Conservation (phyloP, 2,888 invertebrate species). For the Globia sparganii region DNA sequence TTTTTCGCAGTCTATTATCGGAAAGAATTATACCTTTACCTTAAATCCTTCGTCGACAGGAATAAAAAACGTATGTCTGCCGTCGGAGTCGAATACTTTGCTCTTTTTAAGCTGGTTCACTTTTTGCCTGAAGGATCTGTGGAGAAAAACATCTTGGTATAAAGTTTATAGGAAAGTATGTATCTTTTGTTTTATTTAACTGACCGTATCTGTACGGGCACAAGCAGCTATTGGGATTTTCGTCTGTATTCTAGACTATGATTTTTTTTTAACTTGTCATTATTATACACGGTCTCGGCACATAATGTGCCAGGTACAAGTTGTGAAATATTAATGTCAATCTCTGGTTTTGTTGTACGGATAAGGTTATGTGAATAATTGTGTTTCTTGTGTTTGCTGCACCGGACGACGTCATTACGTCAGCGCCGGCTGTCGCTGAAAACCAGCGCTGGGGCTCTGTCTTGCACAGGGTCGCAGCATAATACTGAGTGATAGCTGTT, state of each 20-base stretch:
- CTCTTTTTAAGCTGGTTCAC: constrained; percentile 93
- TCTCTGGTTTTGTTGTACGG: neutral
- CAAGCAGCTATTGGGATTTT: neutral
- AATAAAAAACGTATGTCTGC: constrained; percentile 96
- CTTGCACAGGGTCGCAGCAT: too few species aligned
- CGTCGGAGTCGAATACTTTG: constrained; percentile 94
- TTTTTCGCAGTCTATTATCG: constrained; percentile 22
- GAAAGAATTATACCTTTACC: constrained; percentile 92
- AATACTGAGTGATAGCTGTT: too few species aligned
- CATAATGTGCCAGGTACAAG: neutral
- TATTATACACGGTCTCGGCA: neutral
- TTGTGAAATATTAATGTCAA: neutral
- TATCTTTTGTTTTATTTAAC: neutral
- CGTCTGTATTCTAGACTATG: neutral
- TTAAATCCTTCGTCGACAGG: constrained; percentile 97
- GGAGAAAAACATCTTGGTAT: constrained; percentile 70
- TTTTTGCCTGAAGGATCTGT: constrained; percentile 94
- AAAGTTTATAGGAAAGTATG: neutral
- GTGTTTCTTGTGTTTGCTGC: too few species aligned
- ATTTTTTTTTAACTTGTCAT: neutral
- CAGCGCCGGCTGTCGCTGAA: too few species aligned
- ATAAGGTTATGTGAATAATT: too few species aligned
- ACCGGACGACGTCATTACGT: too few species aligned
- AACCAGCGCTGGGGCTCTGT: too few species aligned
- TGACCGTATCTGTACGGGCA: too few species aligned